A percentile compares a stretch with the other conserved stretches of the same genome.
Evolutionary conservation across 1,140 invertebrate genomes (phyloP).

Genomic region (Macrobrachium rosenbergii): DNA sequence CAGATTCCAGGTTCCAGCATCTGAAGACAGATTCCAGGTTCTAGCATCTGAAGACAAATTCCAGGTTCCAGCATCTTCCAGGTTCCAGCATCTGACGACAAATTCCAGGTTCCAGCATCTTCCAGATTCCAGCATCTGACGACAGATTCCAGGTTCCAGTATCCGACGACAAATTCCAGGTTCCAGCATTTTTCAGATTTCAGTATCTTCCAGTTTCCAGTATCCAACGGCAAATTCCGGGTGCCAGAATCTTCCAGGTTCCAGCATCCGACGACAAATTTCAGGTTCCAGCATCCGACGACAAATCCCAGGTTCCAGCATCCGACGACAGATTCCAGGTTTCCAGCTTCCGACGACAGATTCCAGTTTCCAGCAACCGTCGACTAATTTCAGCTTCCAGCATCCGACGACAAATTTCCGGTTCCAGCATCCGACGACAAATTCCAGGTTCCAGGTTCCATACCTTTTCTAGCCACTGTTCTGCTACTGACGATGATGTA

Average conservation of each 20-base stretch:
- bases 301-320: no score
- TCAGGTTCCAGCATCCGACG: no score
- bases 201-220: no score
- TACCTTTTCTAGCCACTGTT: neutral
- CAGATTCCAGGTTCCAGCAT: conserved; percentile 21
- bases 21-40: neutral
- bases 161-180: neutral
- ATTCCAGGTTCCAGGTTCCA: conserved; percentile 31
- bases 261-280: no score
- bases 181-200: neutral
- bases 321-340: conserved; percentile 39
- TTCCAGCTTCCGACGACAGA: conserved; percentile 32
- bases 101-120: conserved; percentile 43
- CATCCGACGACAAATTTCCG: neutral
- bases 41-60: neutral
- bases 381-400: neutral
- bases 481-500: no score
- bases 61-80: conserved; percentile 29
- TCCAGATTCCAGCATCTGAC: neutral
- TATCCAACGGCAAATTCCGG: no score
- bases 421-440: neutral
- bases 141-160: conserved; percentile 11
- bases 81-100: neutral
- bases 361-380: conserved; percentile 19
- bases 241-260: no score